A percentile compares a stretch with the other conserved stretches of the same genome.
phyloP scores from a whole-genome alignment of 2,113 vertebrate genomes.

The Ancistrus triradiatus region DNA sequence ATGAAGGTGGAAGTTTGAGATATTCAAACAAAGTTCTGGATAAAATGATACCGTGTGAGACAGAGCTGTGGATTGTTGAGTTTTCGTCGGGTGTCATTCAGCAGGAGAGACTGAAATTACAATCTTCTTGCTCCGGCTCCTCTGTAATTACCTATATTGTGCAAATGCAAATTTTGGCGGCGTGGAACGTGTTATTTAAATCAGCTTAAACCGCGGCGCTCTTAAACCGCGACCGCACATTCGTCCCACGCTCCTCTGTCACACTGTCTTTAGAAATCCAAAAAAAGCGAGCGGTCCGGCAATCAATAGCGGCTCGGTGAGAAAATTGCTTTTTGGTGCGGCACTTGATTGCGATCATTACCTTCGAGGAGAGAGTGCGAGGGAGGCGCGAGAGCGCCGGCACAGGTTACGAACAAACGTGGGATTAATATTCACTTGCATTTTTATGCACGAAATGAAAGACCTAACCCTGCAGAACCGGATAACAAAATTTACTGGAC shows the following conservation, averaged over 20 bases:
- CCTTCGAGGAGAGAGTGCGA: too few species aligned
- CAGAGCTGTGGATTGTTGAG: constrained; percentile 20
- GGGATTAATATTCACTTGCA: too few species aligned
- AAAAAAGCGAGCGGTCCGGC: constrained; percentile 8
- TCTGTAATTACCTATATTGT: constrained; percentile 61
- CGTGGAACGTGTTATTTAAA: constrained; percentile 50
- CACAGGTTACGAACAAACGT: too few species aligned
- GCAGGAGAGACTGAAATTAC: constrained; percentile 41
- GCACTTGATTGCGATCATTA: constrained; percentile 32
- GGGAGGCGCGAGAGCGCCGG: too few species aligned
- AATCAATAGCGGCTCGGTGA: constrained; percentile 22
- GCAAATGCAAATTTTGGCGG: constrained; percentile 47
- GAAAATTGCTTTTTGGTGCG: constrained; percentile 29
- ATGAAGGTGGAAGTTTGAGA: constrained; percentile 9
- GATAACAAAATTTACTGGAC: too few species aligned
- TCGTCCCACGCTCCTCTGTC: background rate
- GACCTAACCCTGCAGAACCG: too few species aligned
- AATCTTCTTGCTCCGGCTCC: constrained; percentile 33
- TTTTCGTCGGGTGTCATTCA: constrained; percentile 43
- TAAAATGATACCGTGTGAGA: background rate
- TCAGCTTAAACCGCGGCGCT: constrained; percentile 38
- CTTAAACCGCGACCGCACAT: constrained; percentile 14
- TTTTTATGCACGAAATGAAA: too few species aligned
- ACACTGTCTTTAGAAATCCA: background rate
- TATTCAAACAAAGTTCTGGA: constrained; percentile 19